phyloP scores from a whole-genome alignment of 2,888 invertebrate genomes.

The Arge pagana region DNA sequence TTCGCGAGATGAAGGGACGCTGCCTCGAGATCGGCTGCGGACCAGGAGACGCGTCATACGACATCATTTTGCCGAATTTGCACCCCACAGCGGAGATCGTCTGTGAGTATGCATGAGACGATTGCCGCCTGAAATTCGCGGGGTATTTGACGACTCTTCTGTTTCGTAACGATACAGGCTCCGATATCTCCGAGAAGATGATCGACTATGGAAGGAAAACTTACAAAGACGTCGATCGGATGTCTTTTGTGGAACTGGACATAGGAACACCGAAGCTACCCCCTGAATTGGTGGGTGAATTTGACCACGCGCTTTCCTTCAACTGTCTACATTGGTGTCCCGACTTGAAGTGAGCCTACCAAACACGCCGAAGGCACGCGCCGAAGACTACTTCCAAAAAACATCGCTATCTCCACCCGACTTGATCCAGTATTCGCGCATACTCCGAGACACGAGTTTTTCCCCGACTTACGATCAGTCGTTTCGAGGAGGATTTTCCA shows the following conservation, averaged over 20 bases:
- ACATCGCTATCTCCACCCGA: too few species aligned
- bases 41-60: slow-evolving; percentile 71
- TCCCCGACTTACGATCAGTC: background rate
- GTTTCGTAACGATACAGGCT: slow-evolving; percentile 58
- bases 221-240: slow-evolving; percentile 61
- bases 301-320: slow-evolving; percentile 76
- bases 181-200: slow-evolving; percentile 76
- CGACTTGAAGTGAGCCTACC: slow-evolving; percentile 67
- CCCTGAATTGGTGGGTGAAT: slow-evolving; percentile 59
- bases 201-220: slow-evolving; percentile 66
- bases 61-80: slow-evolving; percentile 67
- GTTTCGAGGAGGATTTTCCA: too few species aligned
- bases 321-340: slow-evolving; percentile 82
- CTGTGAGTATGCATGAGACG: slow-evolving; percentile 39
- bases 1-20: slow-evolving; percentile 46
- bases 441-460: too few species aligned
- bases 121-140: background rate
- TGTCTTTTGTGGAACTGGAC: slow-evolving; percentile 61
- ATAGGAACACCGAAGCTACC: slow-evolving; percentile 63
- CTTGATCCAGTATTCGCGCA: too few species aligned
- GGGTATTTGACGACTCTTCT: background rate
- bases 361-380: too few species aligned
- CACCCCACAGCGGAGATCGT: slow-evolving; percentile 60
- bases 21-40: slow-evolving; percentile 75
- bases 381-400: too few species aligned